Base-by-base conservation (phyloP, 1,140 invertebrate genomes). In the Apis laboriosa region DNA sequence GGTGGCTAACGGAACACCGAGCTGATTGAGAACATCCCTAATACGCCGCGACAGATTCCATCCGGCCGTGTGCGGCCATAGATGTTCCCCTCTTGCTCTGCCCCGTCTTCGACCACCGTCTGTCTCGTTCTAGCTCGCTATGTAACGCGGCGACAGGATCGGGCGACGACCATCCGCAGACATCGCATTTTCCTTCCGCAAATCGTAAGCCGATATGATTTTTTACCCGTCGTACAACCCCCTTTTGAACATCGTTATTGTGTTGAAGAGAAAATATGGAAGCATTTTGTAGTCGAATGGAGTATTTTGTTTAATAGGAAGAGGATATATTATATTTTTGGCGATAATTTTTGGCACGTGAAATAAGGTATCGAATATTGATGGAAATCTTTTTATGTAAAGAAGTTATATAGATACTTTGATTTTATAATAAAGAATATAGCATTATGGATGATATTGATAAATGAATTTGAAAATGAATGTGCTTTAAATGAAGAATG, bases 11-110 rank as follows among this genome's bases (percentile, higher is more conserved):
- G 88, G 90, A 91, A 92, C 89, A 92, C 80, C 88, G 88, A 85
- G 85, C 92, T 94, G 94, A 94, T 94, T 94, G 94, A 94, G 94
- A 94, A 94, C 93, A 92, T 93, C 92, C 91, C 91, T 94, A 94
- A 94, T 94, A 85, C 91, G 88, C 81, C 73, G 81, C 91, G 94
- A 94, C 93, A 94, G 93, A 89, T 84, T 94, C 92, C 93, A 94
- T 93, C 91, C 93, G 91, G 86, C 92, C 93, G 92, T 93, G 90
- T 83, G 90, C 87, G 90, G 74, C 90, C 86, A 84, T 92, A 90
- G 87, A 90, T 81, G 66, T 83, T 79, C 72, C 24, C 61, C 11
- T 77, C 72, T 24, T 64, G 9, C 43, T 72, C 60, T 63, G 34
- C 56, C 72, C n/a, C 70, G 82, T 66, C 72, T 60, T 84, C 67